Conservation (phyloP, 2,888 invertebrate genomes). For the Lithophane socia region DNA sequence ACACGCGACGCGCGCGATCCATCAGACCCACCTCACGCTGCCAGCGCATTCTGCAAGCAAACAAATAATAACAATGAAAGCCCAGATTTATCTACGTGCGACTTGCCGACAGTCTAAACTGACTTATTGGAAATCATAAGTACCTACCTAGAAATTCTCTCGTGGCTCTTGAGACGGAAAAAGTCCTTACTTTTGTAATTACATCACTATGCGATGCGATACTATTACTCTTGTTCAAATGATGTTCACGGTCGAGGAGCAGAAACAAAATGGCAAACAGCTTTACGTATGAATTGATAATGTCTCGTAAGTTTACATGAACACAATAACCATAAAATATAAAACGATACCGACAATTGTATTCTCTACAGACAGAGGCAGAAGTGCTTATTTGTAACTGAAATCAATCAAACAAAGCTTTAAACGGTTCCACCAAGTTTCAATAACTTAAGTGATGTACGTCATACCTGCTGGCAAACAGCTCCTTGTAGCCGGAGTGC, state of each 20-base stretch:
- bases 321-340: no score
- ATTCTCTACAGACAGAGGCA: not conserved
- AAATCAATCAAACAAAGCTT: not conserved
- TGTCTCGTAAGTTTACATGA: no score
- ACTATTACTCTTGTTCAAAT: no score
- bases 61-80: no score
- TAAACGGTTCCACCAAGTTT: not conserved
- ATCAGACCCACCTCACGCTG: conserved; percentile 91
- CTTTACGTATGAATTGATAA: no score
- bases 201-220: no score
- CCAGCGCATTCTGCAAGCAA: conserved; percentile 88
- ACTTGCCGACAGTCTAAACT: not conserved
- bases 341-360: not conserved
- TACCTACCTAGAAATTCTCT: no score
- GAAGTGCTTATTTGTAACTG: not conserved
- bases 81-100: not conserved
- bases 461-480: conserved; percentile 85
- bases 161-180: no score
- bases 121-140: not conserved
- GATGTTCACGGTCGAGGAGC: no score
- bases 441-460: not conserved
- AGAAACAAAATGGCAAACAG: no score
- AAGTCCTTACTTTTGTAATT: no score
- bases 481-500: conserved; percentile 90
- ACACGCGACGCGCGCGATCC: conserved; percentile 85